Conservation (phyloP, 2,888 invertebrate genomes). For the Epinotia nisella region DNA sequence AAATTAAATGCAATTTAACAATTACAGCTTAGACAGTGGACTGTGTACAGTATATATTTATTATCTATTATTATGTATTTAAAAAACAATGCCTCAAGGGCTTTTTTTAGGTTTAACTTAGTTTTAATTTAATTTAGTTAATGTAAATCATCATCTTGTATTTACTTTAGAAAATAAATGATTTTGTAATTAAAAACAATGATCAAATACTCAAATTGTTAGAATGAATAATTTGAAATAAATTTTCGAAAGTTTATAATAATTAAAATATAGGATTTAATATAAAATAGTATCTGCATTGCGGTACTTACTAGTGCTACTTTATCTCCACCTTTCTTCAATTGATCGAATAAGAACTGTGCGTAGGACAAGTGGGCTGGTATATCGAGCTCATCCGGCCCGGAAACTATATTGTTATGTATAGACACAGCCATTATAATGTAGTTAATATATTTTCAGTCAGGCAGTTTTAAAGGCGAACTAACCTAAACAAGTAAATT, state of each 20-base stretch:
- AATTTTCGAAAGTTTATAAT: neutral
- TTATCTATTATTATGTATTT: no score
- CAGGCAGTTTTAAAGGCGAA: neutral
- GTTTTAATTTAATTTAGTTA: no score
- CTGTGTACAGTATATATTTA: neutral
- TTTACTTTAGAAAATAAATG: no score
- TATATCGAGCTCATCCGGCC: constrained; percentile 73
- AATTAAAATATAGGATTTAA: neutral
- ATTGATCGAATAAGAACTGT: constrained; percentile 81
- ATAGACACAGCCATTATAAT: constrained; percentile 59
- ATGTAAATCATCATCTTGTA: no score
- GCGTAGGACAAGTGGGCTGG: constrained; percentile 82
- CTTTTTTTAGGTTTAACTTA: no score
- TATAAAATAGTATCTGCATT: constrained; percentile 32
- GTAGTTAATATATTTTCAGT: neutral
- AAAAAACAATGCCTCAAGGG: no score
- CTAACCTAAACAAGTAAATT: constrained; percentile 31
- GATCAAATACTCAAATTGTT: no score
- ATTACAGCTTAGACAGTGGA: neutral
- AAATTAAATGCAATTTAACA: no score
- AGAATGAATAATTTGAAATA: neutral
- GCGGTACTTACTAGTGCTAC: constrained; percentile 75
- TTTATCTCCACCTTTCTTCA: constrained; percentile 79
- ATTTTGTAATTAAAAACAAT: no score
- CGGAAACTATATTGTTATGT: constrained; percentile 72